A percentile compares a stretch with the other conserved stretches of the same genome.
These are phyloP conservation scores for Drosophila pseudoobscura DNA, from an alignment of 1,140 invertebrate genomes.

Conservation along the genomic window DNA sequence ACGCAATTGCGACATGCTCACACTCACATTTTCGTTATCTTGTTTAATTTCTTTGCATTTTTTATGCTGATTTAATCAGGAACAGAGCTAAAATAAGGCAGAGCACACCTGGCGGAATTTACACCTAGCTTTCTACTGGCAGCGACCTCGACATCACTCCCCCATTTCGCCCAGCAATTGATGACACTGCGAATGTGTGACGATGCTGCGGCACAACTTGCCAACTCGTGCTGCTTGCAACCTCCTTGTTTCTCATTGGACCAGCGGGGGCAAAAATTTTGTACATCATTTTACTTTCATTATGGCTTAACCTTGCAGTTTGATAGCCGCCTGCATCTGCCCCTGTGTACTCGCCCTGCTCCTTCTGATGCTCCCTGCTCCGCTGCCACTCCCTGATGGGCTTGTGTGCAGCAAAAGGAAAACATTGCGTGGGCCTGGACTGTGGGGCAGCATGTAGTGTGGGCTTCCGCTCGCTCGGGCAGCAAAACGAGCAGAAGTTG, in stretches of 20 bases:
- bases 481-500: constrained; percentile 81
- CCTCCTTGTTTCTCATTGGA: constrained; percentile 29
- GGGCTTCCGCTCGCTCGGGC: constrained; percentile 75
- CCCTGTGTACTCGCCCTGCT: not conserved
- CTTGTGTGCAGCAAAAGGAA: constrained; percentile 53
- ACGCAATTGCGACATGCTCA: no score
- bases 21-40: no score
- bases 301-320: constrained; percentile 76
- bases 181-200: constrained; percentile 21
- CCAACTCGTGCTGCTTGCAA: constrained; percentile 14
- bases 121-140: no score
- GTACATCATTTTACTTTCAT: constrained; percentile 81
- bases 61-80: no score
- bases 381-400: not conserved
- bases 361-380: not conserved
- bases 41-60: no score
- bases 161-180: not conserved
- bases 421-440: constrained; percentile 61
- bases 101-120: no score
- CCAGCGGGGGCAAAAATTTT: constrained; percentile 62
- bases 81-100: no score
- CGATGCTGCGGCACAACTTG: constrained; percentile 3
- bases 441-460: constrained; percentile 11
- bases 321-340: constrained; percentile 51
- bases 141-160: not conserved